Conservation (phyloP, 2,888 invertebrate species). For the Prosopocoilus inquinatus region DNA sequence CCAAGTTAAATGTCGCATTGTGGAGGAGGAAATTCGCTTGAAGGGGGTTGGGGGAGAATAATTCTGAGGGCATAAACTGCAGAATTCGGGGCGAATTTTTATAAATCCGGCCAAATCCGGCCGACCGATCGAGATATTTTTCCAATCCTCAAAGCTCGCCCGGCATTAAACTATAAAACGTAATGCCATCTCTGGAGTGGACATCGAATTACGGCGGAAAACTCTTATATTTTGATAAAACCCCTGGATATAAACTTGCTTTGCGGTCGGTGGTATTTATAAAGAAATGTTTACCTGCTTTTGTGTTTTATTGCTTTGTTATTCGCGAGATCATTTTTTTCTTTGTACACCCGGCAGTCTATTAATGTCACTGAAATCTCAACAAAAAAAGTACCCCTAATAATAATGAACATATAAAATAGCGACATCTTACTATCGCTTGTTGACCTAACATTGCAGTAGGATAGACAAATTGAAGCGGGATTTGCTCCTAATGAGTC, state of each 20-base stretch:
- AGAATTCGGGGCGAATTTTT: background rate
- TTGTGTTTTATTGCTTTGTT: background rate
- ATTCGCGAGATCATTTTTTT: background rate
- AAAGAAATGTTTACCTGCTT: too few species aligned
- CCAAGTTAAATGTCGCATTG: too few species aligned
- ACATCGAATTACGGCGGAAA: constrained; percentile 6
- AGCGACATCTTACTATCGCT: too few species aligned
- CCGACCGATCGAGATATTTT: constrained; percentile 11
- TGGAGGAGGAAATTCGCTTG: too few species aligned
- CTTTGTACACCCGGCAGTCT: background rate
- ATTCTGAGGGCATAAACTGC: too few species aligned
- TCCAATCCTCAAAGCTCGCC: constrained; percentile 8
- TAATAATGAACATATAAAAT: too few species aligned
- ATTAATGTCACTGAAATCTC: background rate
- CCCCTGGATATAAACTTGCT: constrained; percentile 1
- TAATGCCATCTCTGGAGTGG: constrained; percentile 7
- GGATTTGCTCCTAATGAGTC: too few species aligned
- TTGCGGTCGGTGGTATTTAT: background rate
- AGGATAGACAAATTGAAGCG: too few species aligned
- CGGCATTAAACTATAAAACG: constrained; percentile 11
- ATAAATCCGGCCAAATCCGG: constrained; percentile 6
- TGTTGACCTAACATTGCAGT: too few species aligned
- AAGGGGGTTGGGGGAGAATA: too few species aligned
- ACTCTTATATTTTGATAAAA: background rate
- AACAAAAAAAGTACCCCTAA: background rate